Evolutionary conservation across 2,113 vertebrate species (phyloP).

Genomic region (Onychostruthus taczanowskii): DNA sequence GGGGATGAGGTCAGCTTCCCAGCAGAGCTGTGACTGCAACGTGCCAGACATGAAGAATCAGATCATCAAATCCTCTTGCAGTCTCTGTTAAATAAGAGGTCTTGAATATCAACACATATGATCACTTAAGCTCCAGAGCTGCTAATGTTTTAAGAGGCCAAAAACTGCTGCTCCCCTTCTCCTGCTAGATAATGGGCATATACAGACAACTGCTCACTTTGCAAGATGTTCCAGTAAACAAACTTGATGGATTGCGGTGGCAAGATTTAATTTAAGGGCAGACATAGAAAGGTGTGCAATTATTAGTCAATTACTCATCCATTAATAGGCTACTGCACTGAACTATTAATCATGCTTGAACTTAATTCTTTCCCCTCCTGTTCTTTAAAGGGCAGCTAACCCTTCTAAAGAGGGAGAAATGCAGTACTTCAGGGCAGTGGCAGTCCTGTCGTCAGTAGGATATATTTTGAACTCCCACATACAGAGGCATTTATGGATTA

Average conservation of each 20-base stretch:
- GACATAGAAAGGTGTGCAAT: background rate
- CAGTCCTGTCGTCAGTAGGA: background rate
- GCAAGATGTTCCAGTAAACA: background rate
- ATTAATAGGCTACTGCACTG: background rate
- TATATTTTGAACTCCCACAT: background rate
- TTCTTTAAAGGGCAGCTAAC: background rate
- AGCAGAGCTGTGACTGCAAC: background rate
- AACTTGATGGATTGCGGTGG: background rate
- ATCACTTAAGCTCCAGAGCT: background rate
- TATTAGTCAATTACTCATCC: background rate
- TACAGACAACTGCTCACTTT: background rate
- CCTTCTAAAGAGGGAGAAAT: background rate
- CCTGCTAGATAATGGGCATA: background rate
- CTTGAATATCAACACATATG: background rate
- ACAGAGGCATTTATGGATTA: background rate
- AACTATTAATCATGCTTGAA: background rate
- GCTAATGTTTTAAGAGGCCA: background rate
- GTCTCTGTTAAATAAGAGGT: background rate
- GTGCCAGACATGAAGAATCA: background rate
- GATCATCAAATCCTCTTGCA: background rate
- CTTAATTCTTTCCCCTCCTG: background rate
- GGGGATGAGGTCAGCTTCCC: background rate
- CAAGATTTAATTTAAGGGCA: constrained; percentile 4
- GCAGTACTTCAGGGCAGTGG: background rate
- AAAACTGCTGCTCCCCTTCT: background rate